Conservation (phyloP, 30 jellyfish, hydroid and myxozoan species). For the Haliclystus octoradiatus region DNA sequence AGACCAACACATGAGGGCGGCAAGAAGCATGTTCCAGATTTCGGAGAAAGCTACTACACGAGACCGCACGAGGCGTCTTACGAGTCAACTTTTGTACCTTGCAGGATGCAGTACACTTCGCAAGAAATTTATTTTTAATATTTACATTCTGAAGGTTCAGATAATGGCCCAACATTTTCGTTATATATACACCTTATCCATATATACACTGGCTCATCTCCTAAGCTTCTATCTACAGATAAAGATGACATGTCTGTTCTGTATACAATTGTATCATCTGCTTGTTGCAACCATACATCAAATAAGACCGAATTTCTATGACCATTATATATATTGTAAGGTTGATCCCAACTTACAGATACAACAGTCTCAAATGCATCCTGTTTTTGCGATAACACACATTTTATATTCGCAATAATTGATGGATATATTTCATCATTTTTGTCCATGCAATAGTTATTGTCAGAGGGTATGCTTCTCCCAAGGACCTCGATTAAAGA, state of each 20-base stretch:
- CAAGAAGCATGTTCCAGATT: too few species aligned
- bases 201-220: background rate
- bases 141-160: constrained; percentile 11
- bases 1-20: too few species aligned
- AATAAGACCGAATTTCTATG: constrained; percentile 6
- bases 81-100: too few species aligned
- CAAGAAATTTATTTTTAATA: too few species aligned
- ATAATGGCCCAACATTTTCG: constrained; percentile 30
- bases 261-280: constrained; percentile 23
- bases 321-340: constrained; percentile 12
- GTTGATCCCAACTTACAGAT: constrained; percentile 23
- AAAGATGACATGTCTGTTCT: constrained; percentile 16
- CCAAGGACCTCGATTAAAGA: constrained; percentile 3
- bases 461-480: background rate
- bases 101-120: too few species aligned
- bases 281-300: constrained; percentile 35
- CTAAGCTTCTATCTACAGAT: background rate
- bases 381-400: background rate
- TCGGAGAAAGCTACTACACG: too few species aligned
- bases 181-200: constrained; percentile 35
- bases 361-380: background rate
- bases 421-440: constrained; percentile 21
- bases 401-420: constrained; percentile 5
- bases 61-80: too few species aligned
- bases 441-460: background rate